These are phyloP conservation scores for Drosophila maculinotata DNA, from an alignment of 2,888 invertebrate species.

Conservation along the genomic window DNA sequence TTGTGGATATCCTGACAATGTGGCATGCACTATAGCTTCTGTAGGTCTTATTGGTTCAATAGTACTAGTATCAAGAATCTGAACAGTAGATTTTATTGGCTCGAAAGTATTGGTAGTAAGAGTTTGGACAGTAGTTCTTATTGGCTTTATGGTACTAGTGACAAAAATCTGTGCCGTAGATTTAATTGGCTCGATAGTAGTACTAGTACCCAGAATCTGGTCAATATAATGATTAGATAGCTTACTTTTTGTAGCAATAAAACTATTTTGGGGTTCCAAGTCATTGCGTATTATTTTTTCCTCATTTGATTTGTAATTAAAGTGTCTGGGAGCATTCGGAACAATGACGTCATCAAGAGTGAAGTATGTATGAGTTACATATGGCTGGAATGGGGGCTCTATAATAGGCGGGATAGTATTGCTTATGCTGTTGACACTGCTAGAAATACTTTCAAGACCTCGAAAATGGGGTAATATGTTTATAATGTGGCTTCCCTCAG, in stretches of 20 bases:
- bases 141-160: neutral
- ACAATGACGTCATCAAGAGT: constrained; percentile 60
- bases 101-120: neutral
- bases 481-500: neutral
- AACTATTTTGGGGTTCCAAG: constrained; percentile 3
- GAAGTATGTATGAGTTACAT: constrained; percentile 56
- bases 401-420: constrained; percentile 17
- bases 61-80: neutral
- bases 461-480: constrained; percentile 4
- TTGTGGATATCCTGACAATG: neutral
- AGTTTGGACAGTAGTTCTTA: neutral
- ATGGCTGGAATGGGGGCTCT: constrained; percentile 19
- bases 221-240: neutral
- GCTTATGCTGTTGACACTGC: constrained; percentile 5
- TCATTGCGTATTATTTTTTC: constrained; percentile 6
- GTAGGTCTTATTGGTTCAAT: neutral
- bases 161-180: neutral
- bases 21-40: constrained; percentile 2
- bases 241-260: constrained; percentile 10
- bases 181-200: neutral
- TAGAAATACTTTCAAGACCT: constrained; percentile 15
- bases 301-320: constrained; percentile 19
- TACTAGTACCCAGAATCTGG: neutral
- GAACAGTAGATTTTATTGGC: neutral
- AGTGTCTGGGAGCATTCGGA: constrained; percentile 34